Conservation (phyloP, 2,888 invertebrate genomes). For the Maniola hyperantus region DNA sequence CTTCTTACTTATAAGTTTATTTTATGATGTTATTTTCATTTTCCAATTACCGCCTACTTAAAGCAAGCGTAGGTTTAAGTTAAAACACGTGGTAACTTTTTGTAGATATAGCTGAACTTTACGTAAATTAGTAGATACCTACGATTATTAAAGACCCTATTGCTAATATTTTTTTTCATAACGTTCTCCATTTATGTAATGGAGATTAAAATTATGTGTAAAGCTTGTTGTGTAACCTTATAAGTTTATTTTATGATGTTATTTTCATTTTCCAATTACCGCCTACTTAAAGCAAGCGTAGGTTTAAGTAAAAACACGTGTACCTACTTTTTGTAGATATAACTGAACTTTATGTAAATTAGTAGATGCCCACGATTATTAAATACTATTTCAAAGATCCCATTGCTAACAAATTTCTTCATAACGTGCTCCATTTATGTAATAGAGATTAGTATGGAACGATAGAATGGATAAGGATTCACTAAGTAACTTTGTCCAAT, state of each 20-base stretch:
- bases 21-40: slow-evolving; percentile 1
- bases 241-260: slow-evolving; percentile 7
- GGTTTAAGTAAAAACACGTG: slow-evolving; percentile 13
- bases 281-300: neutral
- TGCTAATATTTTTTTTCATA: too few species aligned
- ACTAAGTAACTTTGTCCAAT: neutral
- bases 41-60: slow-evolving; percentile 12
- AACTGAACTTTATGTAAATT: neutral
- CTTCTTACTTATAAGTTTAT: slow-evolving; percentile 4
- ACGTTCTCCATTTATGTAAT: too few species aligned
- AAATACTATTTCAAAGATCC: too few species aligned
- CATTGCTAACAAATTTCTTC: too few species aligned
- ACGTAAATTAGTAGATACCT: too few species aligned
- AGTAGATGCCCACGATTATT: too few species aligned
- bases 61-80: slow-evolving; percentile 2
- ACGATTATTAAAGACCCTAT: too few species aligned
- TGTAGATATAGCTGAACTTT: too few species aligned
- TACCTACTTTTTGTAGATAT: too few species aligned
- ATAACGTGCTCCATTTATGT: too few species aligned
- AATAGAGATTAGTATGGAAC: too few species aligned
- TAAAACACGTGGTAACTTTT: neutral
- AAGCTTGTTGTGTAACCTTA: neutral
- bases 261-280: slow-evolving; percentile 13
- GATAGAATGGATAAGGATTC: neutral
- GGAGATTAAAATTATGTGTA: too few species aligned